Conservation (phyloP, 37 sponge, comb jelly and placozoan genomes). For the Chondrilla cf. caribensis region DNA sequence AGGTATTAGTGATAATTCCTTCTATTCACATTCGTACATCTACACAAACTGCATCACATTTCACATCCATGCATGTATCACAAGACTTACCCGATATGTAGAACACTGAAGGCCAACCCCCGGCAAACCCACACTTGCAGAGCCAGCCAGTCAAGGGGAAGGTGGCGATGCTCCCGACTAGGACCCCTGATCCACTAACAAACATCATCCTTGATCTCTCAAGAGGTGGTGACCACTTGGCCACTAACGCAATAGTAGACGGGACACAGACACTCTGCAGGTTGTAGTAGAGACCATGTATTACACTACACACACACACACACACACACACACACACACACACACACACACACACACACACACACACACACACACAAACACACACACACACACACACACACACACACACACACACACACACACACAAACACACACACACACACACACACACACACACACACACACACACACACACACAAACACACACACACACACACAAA, state of each 20-base stretch:
- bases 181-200: conserved; percentile 56
- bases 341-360: conserved; percentile 21
- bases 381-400: background rate
- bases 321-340: background rate
- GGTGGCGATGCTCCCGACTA: conserved; percentile 72
- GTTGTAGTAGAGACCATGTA: background rate
- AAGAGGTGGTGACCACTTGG: conserved; percentile 85
- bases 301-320: too few relatives aligned
- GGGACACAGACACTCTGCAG: conserved; percentile 92
- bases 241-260: conserved; percentile 86
- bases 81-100: conserved; percentile 86
- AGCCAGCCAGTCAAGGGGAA: conserved; percentile 83
- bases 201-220: conserved; percentile 75
- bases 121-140: conserved; percentile 68
- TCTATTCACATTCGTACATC: too few relatives aligned
- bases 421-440: background rate
- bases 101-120: conserved; percentile 93
- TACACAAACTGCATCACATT: too few relatives aligned
- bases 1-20: too few relatives aligned
- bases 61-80: too few relatives aligned
- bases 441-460: too few relatives aligned
- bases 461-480: background rate
- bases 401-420: background rate
- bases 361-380: conserved; percentile 15
- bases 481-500: background rate